Conservation (phyloP, 2,113 vertebrate species). For the Ivindomyrus marchei region DNA sequence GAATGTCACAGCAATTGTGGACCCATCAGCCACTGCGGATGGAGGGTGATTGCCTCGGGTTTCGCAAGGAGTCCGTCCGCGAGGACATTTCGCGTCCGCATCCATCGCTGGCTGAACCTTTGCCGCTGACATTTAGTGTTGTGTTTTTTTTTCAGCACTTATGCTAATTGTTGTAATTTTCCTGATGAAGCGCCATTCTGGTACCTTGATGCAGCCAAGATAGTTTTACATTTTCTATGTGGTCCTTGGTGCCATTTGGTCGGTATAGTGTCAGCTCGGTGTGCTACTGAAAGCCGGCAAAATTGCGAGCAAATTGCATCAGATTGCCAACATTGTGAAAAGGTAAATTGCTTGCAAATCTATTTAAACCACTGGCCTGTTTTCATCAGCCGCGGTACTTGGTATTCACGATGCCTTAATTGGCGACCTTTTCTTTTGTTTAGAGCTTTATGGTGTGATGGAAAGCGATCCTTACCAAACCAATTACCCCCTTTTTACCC, state of each 20-base stretch:
- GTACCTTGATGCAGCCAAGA: conserved; percentile 99
- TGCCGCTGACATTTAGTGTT: conserved; percentile 99
- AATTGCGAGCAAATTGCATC: conserved; percentile 99
- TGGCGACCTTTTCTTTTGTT: conserved; percentile 99
- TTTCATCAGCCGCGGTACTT: conserved; percentile 99
- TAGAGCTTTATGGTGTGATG: conserved; percentile 99
- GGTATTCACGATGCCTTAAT: conserved; percentile 99
- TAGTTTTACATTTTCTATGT: conserved; percentile 99
- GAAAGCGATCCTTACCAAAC: conserved; percentile 99
- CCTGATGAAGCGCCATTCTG: conserved; percentile 99
- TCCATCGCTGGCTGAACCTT: conserved; percentile 94
- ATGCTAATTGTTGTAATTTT: conserved; percentile 99
- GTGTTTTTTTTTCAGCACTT: conserved; percentile 99
- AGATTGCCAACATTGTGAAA: conserved; percentile 99
- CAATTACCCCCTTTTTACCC: conserved; percentile 98
- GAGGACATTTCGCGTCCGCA: conserved; percentile 83
- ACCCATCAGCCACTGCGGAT: conserved; percentile 92
- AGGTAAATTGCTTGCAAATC: conserved; percentile 99
- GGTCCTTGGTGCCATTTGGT: conserved; percentile 98
- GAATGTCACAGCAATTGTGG: conserved; percentile 99
- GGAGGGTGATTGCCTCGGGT: conserved; percentile 98
- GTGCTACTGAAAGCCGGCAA: conserved; percentile 99
- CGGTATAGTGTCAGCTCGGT: conserved; percentile 98
- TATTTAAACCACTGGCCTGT: conserved; percentile 99
- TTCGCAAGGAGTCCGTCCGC: conserved; percentile 85